Evolutionary conservation across 2,113 vertebrate genomes (phyloP), one percentile per base, ranked within the genome.

Genomic region (Prunella fulvescens): DNA sequence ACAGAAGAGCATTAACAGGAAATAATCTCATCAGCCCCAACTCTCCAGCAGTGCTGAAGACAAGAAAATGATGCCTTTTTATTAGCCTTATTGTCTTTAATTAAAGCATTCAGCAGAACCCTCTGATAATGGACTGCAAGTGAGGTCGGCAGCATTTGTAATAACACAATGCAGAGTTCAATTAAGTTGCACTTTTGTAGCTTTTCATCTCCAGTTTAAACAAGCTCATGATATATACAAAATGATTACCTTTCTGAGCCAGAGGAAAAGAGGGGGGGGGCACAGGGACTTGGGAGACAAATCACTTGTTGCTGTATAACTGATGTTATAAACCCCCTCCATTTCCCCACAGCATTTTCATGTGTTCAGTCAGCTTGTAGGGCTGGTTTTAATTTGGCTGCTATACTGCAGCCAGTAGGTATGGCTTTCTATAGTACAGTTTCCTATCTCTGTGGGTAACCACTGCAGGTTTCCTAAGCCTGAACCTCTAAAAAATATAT

Each of bases 11-110:
- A 95, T 96, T 97, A 96, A 90, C 35, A 69, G 91, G 89, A 96
- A 97, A 97, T 95, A 97, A 97, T 97, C 95, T 97, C 94, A 97
- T 96, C 96, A 97, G 71, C 85, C 85, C 91, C 89, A 94, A 93
- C 93, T 97, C 96, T 97, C 96, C 95, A 97, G 96, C 95, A 77
- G 97, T 7, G 96, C 95, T 87, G 91, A 92, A 97, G 97, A 97
- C 96, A 96, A 90, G 96, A 97, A 97, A 97, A 97, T 97, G 93
- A 97, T 97, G 97, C 87, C 97, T 97, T 97, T 97, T 97, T 97
- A 97, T 97, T 97, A 97, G 95, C 95, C 92, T 97, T 97, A 97
- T 97, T 97, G 96, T 97, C 97, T 97, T 97, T 97, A 97, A 97
- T 97, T 97, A 97, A 97, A 96, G 93, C 94, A 87, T 97, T 97